phyloP scores from a whole-genome alignment of 2,888 invertebrate species.

The Phoronis australis region DNA sequence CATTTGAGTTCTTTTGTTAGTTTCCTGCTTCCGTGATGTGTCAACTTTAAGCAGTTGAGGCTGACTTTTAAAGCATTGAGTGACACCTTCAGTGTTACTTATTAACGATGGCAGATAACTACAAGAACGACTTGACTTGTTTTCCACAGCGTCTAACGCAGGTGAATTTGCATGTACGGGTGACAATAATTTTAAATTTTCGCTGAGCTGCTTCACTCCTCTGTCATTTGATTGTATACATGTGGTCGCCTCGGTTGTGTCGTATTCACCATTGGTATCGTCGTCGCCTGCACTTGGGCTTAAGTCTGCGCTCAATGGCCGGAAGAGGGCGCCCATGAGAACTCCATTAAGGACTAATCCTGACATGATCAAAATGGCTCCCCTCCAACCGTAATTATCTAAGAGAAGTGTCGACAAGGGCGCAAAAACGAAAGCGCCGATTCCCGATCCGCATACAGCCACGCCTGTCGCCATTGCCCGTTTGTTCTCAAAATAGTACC shows the following conservation, averaged over 20 bases:
- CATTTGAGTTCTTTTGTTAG: too few relatives aligned
- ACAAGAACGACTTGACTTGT: too few relatives aligned
- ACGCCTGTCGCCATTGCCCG: constrained; percentile 92
- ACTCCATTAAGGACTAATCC: constrained; percentile 73
- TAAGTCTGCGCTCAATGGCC: constrained; percentile 63
- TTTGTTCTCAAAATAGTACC: constrained; percentile 95
- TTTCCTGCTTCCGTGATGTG: too few relatives aligned
- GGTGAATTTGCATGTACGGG: too few relatives aligned
- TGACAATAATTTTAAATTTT: too few relatives aligned
- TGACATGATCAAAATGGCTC: constrained; percentile 71
- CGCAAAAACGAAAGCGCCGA: constrained; percentile 81
- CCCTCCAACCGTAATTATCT: constrained; percentile 66
- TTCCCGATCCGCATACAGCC: constrained; percentile 93
- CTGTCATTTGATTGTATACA: too few relatives aligned
- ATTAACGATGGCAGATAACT: too few relatives aligned
- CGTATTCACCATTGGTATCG: neutral
- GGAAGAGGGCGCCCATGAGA: constrained; percentile 73
- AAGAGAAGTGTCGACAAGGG: constrained; percentile 70
- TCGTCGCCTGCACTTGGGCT: neutral
- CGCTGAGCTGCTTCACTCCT: too few relatives aligned
- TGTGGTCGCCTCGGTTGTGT: neutral
- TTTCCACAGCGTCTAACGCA: too few relatives aligned
- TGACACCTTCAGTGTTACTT: too few relatives aligned
- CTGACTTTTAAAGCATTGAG: too few relatives aligned
- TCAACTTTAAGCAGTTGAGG: too few relatives aligned